phyloP scores from a whole-genome alignment of 2,797 vertebrate species.

The Sebastes kiyomatsui region DNA sequence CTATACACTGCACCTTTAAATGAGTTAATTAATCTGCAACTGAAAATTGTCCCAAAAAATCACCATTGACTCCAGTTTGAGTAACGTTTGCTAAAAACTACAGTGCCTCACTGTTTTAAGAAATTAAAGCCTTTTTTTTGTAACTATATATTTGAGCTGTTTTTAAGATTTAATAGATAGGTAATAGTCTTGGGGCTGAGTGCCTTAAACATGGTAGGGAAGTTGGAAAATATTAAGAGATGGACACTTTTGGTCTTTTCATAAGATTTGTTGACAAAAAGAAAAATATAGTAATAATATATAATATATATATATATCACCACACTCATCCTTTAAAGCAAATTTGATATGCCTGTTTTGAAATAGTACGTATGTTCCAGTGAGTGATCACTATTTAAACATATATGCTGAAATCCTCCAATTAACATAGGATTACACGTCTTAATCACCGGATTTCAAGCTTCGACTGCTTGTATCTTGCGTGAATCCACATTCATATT shows the following conservation, averaged over 20 bases:
- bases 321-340: conserved; percentile 14
- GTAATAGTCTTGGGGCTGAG: not conserved
- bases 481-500: conserved; percentile 50
- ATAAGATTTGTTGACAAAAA: not conserved
- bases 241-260: not conserved
- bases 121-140: not conserved
- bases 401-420: conserved; percentile 24
- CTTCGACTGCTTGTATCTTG: conserved; percentile 33
- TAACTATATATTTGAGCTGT: not conserved
- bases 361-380: conserved; percentile 27
- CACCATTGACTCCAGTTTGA: not conserved
- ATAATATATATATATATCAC: not conserved
- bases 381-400: conserved; percentile 39
- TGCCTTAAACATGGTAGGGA: not conserved
- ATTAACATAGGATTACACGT: conserved; percentile 68
- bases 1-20: not conserved
- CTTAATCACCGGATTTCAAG: conserved; percentile 64
- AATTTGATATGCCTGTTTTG: conserved; percentile 27
- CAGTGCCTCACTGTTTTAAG: not conserved
- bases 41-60: not conserved
- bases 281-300: not conserved
- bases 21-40: not conserved
- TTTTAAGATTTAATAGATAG: not conserved
- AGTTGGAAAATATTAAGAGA: not conserved
- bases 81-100: not conserved